Conservation (phyloP, 2,797 vertebrate species). For the Rhinophrynus dorsalis region DNA sequence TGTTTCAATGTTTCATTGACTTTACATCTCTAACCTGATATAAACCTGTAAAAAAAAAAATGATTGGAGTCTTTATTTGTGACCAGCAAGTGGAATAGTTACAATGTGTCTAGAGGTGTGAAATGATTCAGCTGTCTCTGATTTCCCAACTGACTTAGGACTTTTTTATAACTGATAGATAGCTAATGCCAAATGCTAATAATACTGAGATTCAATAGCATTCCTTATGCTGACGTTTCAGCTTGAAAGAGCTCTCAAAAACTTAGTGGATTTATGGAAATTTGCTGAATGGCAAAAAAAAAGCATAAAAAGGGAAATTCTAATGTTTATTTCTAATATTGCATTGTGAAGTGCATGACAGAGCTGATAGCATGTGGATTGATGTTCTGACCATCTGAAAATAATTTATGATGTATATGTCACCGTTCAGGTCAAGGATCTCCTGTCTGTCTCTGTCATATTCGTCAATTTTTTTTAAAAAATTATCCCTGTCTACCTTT, state of each 20-base stretch:
- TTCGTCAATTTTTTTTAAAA: too few relatives aligned
- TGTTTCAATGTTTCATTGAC: too few relatives aligned
- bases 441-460: too few relatives aligned
- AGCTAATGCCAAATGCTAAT: conserved; percentile 39
- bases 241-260: conserved; percentile 33
- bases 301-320: background rate
- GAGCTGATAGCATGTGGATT: too few relatives aligned
- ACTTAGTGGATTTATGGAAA: conserved; percentile 28
- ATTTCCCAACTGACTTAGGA: conserved; percentile 41
- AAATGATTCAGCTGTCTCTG: conserved; percentile 39
- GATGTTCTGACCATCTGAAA: too few relatives aligned
- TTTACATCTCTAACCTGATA: too few relatives aligned
- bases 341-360: too few relatives aligned
- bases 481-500: too few relatives aligned
- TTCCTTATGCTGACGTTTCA: conserved; percentile 38
- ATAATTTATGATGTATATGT: too few relatives aligned
- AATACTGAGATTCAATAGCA: conserved; percentile 22
- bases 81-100: conserved; percentile 39
- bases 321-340: too few relatives aligned
- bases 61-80: conserved; percentile 25
- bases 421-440: too few relatives aligned
- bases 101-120: conserved; percentile 29
- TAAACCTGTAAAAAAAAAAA: conserved; percentile 28
- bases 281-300: conserved; percentile 36
- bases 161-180: conserved; percentile 29